Conservation (phyloP, 2,797 vertebrate species). For the Xenentodon cancila region DNA sequence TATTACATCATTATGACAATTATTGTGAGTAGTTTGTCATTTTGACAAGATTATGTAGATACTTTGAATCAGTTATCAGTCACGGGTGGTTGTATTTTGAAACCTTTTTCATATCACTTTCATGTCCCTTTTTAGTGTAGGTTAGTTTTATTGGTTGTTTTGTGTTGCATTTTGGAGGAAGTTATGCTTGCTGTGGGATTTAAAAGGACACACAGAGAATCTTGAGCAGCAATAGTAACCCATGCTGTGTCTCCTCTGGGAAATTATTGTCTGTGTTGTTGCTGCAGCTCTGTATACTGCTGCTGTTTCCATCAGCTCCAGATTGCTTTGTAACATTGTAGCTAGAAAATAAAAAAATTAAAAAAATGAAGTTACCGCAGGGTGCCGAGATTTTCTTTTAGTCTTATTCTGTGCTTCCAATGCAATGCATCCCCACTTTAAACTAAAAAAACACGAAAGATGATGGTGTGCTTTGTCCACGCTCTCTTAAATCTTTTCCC, state of each 20-base stretch:
- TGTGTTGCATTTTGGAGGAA: conserved; percentile 16
- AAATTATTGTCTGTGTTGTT: conserved; percentile 53
- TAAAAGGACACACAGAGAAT: conserved; percentile 25
- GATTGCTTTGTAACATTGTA: conserved; percentile 24
- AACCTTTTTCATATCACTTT: neutral
- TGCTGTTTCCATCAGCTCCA: conserved; percentile 9
- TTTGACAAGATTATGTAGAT: neutral
- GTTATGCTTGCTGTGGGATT: conserved; percentile 13
- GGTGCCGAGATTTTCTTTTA: conserved; percentile 44
- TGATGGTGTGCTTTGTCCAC: conserved; percentile 14
- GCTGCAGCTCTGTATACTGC: conserved; percentile 42
- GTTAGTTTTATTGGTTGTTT: conserved; percentile 4
- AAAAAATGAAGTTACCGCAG: conserved; percentile 41
- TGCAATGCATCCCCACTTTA: conserved; percentile 34
- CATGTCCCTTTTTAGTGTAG: conserved; percentile 3
- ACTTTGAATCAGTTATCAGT: conserved; percentile 2
- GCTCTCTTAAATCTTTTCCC: conserved; percentile 29
- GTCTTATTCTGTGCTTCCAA: conserved; percentile 26
- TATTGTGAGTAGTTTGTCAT: conserved; percentile 5
- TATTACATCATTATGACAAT: neutral
- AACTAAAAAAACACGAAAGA: conserved; percentile 31
- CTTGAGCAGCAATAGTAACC: conserved; percentile 20
- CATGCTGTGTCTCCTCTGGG: conserved; percentile 41
- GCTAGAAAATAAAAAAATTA: conserved; percentile 22
- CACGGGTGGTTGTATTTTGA: neutral